phyloP scores from a whole-genome alignment of 2,888 invertebrate genomes.

The Nemoura dubitans region DNA sequence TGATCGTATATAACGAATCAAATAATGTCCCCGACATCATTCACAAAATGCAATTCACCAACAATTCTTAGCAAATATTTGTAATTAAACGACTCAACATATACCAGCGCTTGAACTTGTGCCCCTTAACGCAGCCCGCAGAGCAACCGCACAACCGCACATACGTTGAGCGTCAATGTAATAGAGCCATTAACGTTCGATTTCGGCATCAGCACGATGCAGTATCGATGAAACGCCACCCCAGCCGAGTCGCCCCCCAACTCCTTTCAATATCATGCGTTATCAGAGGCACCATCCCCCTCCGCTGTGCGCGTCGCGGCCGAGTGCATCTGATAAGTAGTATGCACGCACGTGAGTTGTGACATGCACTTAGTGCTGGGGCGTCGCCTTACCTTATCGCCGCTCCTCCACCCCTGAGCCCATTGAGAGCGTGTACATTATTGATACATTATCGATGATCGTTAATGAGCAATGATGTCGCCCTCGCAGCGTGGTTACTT shows the following conservation, averaged over 20 bases:
- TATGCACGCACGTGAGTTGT: not conserved
- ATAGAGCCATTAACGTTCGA: not conserved
- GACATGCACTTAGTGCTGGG: not conserved
- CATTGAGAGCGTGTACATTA: not conserved
- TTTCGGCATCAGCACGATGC: not conserved
- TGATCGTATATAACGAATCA: conserved; percentile 7
- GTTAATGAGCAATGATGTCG: not conserved
- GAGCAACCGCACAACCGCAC: not conserved
- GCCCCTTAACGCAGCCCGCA: not conserved
- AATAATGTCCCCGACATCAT: not conserved
- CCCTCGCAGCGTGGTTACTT: too few species aligned
- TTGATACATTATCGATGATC: not conserved
- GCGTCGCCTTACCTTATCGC: not conserved
- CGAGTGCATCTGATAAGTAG: not conserved
- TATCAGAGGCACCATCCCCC: not conserved
- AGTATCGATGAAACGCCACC: not conserved
- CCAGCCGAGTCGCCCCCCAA: not conserved
- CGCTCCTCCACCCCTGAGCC: not conserved
- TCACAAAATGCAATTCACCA: not conserved
- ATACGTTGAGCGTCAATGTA: not conserved
- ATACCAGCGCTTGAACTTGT: not conserved
- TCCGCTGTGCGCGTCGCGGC: not conserved
- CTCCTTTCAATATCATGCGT: not conserved
- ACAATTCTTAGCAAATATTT: not conserved
- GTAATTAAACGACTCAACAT: not conserved